phyloP scores from a whole-genome alignment of 2,888 invertebrate genomes.

The Phyllotreta striolata region DNA sequence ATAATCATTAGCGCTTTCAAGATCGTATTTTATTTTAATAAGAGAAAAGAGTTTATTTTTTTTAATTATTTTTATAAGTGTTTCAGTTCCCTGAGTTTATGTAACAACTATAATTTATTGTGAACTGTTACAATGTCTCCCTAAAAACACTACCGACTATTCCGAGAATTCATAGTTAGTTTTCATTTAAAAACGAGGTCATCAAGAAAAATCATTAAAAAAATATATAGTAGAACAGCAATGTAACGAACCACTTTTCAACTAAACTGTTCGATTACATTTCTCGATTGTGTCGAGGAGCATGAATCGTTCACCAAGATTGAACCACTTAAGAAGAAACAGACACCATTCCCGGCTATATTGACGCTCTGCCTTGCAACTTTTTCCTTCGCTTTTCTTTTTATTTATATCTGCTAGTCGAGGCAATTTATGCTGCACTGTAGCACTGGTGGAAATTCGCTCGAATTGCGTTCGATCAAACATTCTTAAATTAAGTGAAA shows the following conservation, averaged over 20 bases:
- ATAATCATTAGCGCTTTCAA: too few relatives aligned
- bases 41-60: too few relatives aligned
- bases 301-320: slow-evolving; percentile 16
- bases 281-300: slow-evolving; percentile 18
- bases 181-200: not conserved
- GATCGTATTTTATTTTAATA: too few relatives aligned
- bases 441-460: not conserved
- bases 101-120: too few relatives aligned
- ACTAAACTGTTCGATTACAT: slow-evolving; percentile 15
- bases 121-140: too few relatives aligned
- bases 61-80: too few relatives aligned
- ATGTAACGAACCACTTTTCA: slow-evolving; percentile 16
- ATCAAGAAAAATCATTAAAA: slow-evolving; percentile 7
- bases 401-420: slow-evolving; percentile 11
- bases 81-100: too few relatives aligned
- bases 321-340: slow-evolving; percentile 18
- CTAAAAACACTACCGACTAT: not conserved
- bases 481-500: too few relatives aligned
- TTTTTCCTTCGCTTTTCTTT: slow-evolving; percentile 3
- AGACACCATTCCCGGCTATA: slow-evolving; percentile 14
- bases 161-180: not conserved
- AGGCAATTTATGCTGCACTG: slow-evolving; percentile 2
- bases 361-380: slow-evolving; percentile 10
- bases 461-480: too few relatives aligned
- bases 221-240: slow-evolving; percentile 5